A percentile compares a stretch with the other conserved stretches of the same genome.
phyloP scores from a whole-genome alignment of 2,888 invertebrate genomes.

The Drosophila neotestacea region DNA sequence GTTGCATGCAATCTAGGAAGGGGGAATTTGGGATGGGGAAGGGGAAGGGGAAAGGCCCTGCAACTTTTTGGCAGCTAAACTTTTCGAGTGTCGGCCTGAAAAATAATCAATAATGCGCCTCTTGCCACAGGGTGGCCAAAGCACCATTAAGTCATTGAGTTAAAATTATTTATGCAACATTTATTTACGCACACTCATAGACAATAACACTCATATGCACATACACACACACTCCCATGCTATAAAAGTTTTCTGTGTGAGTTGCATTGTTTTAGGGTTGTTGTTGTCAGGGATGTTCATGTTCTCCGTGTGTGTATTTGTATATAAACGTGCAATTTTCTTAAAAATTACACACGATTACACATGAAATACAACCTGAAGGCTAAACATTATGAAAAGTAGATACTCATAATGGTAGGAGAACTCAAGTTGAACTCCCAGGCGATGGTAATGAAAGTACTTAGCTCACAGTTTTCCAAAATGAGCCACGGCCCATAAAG shows the following conservation, averaged over 20 bases:
- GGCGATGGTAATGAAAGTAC: slow-evolving; percentile 41
- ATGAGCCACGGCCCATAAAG: slow-evolving; percentile 19
- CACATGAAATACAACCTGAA: slow-evolving; percentile 72
- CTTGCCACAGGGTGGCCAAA: slow-evolving; percentile 36
- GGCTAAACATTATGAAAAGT: slow-evolving; percentile 49
- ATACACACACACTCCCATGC: slow-evolving; percentile 17
- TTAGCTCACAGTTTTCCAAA: slow-evolving; percentile 16
- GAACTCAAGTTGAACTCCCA: neutral
- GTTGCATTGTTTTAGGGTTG: slow-evolving; percentile 76
- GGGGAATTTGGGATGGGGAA: neutral
- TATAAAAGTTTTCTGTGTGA: slow-evolving; percentile 58
- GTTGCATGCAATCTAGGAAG: neutral
- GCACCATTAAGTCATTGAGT: slow-evolving; percentile 81
- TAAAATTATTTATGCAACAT: slow-evolving; percentile 81
- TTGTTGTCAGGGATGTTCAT: slow-evolving; percentile 54
- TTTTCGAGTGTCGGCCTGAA: slow-evolving; percentile 51
- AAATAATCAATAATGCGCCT: slow-evolving; percentile 71
- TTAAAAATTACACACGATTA: slow-evolving; percentile 83
- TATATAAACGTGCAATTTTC: slow-evolving; percentile 79
- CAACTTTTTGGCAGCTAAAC: slow-evolving; percentile 68
- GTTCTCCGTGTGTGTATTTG: slow-evolving; percentile 21
- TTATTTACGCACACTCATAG: slow-evolving; percentile 72
- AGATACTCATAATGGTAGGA: slow-evolving; percentile 3
- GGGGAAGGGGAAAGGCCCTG: slow-evolving; percentile 1
- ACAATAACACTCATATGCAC: slow-evolving; percentile 23